Conservation (phyloP, 2,797 vertebrate species). For the Cetoscarus ocellatus region DNA sequence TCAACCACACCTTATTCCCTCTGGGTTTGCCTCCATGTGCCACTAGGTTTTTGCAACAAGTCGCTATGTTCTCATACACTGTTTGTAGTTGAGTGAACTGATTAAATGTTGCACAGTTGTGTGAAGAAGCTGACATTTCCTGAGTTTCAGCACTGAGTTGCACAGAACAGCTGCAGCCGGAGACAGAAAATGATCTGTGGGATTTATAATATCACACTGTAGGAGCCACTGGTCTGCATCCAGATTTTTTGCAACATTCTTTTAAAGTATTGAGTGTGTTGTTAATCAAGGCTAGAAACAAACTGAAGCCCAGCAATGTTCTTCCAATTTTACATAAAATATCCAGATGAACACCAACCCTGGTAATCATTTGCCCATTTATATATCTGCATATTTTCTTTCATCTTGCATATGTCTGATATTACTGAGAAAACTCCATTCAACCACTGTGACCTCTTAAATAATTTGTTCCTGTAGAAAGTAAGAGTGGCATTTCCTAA, state of each 20-base stretch:
- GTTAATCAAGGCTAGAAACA: slow-evolving; percentile 4
- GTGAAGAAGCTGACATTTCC: slow-evolving; percentile 23
- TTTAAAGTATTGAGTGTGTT: not conserved
- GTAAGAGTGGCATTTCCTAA: too few species aligned
- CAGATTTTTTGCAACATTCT: slow-evolving; percentile 3
- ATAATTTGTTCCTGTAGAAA: not conserved
- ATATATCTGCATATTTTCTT: not conserved
- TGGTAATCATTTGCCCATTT: not conserved
- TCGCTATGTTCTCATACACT: slow-evolving; percentile 12
- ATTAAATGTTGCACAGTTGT: not conserved
- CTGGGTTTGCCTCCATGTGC: slow-evolving; percentile 14
- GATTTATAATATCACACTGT: slow-evolving; percentile 16
- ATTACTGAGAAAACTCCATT: not conserved
- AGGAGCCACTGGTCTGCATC: slow-evolving; percentile 2
- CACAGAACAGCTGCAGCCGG: slow-evolving; percentile 45
- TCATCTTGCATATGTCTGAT: not conserved
- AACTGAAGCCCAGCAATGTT: not conserved
- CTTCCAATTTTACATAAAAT: not conserved
- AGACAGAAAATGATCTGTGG: slow-evolving; percentile 21
- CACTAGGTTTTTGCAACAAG: slow-evolving; percentile 14
- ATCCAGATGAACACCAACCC: too few species aligned
- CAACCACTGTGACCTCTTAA: not conserved
- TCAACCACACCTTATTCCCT: slow-evolving; percentile 4
- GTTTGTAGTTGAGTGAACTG: slow-evolving; percentile 18
- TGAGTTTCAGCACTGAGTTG: slow-evolving; percentile 28